Evolutionary conservation across 2,113 vertebrate species (phyloP).

Genomic region (Rhagologus leucostigma): DNA sequence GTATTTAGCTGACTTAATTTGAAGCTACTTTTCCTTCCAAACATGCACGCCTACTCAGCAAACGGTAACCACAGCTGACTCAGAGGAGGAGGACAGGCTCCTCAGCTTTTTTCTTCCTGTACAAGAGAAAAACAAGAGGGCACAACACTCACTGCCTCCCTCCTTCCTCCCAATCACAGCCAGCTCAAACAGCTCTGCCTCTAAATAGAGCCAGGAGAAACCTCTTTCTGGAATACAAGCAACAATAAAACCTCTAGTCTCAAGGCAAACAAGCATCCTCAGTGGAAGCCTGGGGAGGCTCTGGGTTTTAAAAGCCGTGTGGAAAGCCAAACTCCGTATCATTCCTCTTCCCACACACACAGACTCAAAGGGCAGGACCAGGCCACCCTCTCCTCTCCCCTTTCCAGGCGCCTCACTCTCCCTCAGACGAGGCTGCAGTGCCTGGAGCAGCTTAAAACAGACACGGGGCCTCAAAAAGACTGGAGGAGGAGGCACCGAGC

Average conservation of each 20-base stretch:
- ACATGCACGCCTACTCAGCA: conserved; percentile 40
- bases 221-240: background rate
- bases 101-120: conserved; percentile 41
- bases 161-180: conserved; percentile 22
- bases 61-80: conserved; percentile 48
- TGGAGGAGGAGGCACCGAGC: background rate
- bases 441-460: conserved; percentile 28
- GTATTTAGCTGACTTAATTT: conserved; percentile 13
- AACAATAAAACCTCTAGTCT: background rate
- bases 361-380: conserved; percentile 4
- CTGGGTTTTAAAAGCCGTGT: background rate
- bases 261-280: conserved; percentile 29
- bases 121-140: conserved; percentile 53
- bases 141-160: conserved; percentile 15
- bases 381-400: conserved; percentile 2
- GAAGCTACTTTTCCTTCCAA: conserved; percentile 48
- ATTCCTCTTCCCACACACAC: background rate
- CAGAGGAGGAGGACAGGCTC: conserved; percentile 51
- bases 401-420: background rate
- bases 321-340: background rate
- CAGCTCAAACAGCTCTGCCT: conserved; percentile 3
- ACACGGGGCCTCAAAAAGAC: background rate
- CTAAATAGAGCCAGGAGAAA: background rate
- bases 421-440: background rate
- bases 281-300: background rate